A percentile compares a stretch with the other conserved stretches of the same genome.
These are phyloP conservation scores for Lithodes maja DNA, from an alignment of 2,888 invertebrate genomes.

Conservation along the genomic window DNA sequence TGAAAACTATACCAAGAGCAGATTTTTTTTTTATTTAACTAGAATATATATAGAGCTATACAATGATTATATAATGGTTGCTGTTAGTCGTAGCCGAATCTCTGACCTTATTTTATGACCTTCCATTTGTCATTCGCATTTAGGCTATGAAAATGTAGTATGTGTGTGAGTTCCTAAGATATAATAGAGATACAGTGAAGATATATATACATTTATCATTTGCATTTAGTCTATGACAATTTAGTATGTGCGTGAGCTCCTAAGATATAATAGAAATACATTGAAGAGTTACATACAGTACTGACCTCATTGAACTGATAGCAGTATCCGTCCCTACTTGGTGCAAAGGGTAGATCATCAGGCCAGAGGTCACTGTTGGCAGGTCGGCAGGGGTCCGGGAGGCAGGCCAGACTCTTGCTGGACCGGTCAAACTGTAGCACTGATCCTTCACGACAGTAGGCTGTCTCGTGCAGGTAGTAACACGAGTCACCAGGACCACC, in stretches of 20 bases:
- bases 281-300: neutral
- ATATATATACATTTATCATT: conserved; percentile 28
- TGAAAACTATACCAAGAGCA: too few relatives aligned
- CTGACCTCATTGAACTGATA: conserved; percentile 68
- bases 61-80: too few relatives aligned
- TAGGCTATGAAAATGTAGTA: neutral
- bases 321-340: conserved; percentile 61
- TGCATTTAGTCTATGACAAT: neutral
- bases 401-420: conserved; percentile 61
- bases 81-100: too few relatives aligned
- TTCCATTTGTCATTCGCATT: too few relatives aligned
- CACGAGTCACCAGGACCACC: conserved; percentile 61
- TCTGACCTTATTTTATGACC: too few relatives aligned
- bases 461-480: conserved; percentile 58
- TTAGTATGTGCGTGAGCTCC: neutral
- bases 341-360: conserved; percentile 65
- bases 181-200: neutral
- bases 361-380: conserved; percentile 58
- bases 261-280: neutral
- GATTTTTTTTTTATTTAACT: too few relatives aligned
- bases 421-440: conserved; percentile 66
- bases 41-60: too few relatives aligned
- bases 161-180: neutral
- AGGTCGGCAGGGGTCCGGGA: conserved; percentile 57
- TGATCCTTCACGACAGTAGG: conserved; percentile 56